Percentiles rank a stretch among this genome's conserved stretches.
phyloP scores from a whole-genome alignment of 2,888 invertebrate species.

The Diarsia brunnea region DNA sequence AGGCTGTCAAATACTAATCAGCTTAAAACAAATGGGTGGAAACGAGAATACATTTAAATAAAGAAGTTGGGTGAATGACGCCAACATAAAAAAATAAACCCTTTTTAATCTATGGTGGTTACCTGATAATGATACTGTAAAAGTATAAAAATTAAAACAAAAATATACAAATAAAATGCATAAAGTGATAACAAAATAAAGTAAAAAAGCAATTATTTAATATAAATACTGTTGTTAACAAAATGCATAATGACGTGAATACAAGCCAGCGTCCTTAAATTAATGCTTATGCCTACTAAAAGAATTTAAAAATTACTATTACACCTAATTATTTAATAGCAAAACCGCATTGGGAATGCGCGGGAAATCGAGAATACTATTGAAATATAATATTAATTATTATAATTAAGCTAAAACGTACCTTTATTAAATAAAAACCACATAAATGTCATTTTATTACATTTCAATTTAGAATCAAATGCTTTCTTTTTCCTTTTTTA shows the following conservation, averaged over 20 bases:
- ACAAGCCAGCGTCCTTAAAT: constrained; percentile 76
- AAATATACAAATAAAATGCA: constrained; percentile 16
- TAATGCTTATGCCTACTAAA: constrained; percentile 72
- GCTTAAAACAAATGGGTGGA: background rate
- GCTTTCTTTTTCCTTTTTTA: constrained; percentile 84
- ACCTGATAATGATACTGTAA: background rate
- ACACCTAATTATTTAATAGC: constrained; percentile 61
- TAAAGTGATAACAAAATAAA: background rate
- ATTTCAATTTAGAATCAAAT: constrained; percentile 90
- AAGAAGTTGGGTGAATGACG: background rate
- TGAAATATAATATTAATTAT: constrained; percentile 65
- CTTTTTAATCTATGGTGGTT: background rate
- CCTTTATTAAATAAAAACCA: constrained; percentile 77
- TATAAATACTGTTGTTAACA: constrained; percentile 14
- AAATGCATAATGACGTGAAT: constrained; percentile 59
- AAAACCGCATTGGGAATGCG: constrained; percentile 64
- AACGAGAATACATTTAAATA: background rate
- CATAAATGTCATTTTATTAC: constrained; percentile 88
- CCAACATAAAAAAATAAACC: constrained; percentile 3
- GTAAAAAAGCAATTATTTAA: background rate
- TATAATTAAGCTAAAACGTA: constrained; percentile 66
- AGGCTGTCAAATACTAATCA: background rate
- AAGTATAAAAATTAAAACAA: background rate
- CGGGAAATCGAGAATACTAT: constrained; percentile 61
- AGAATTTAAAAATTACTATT: constrained; percentile 71